Percentiles rank a stretch among this genome's conserved stretches.
phyloP scores from a whole-genome alignment of 2,797 vertebrate species.

The Centroberyx gerrardi region DNA sequence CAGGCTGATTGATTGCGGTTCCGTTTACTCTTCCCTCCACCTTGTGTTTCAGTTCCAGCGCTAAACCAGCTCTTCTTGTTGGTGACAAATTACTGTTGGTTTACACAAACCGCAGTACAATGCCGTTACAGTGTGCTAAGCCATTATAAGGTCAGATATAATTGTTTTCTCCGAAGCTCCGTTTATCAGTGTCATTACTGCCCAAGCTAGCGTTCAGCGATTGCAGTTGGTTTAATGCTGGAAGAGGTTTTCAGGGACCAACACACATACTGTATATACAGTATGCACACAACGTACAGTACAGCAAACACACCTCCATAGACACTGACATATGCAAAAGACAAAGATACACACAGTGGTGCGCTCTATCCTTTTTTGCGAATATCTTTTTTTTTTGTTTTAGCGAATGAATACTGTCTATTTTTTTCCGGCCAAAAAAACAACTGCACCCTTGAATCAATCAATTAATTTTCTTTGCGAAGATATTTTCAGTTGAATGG shows the following conservation, averaged over 20 bases:
- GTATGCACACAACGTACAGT: background rate
- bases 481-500: too few relatives aligned
- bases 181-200: constrained; percentile 5
- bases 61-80: background rate
- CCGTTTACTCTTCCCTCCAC: background rate
- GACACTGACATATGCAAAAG: background rate
- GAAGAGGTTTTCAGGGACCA: too few relatives aligned
- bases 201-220: background rate
- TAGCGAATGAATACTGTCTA: too few relatives aligned
- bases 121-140: background rate
- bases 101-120: background rate
- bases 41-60: background rate
- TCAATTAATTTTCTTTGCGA: too few relatives aligned
- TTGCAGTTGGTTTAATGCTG: too few relatives aligned
- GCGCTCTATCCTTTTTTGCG: too few relatives aligned
- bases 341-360: too few relatives aligned
- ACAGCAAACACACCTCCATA: background rate
- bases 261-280: too few relatives aligned
- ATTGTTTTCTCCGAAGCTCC: background rate
- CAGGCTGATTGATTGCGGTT: background rate
- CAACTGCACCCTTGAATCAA: too few relatives aligned
- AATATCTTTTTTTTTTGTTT: too few relatives aligned
- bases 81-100: constrained; percentile 1
- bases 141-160: constrained; percentile 4
- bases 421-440: too few relatives aligned